Base-by-base conservation (phyloP, 2,113 vertebrate species). In the Trogon surrucura region DNA sequence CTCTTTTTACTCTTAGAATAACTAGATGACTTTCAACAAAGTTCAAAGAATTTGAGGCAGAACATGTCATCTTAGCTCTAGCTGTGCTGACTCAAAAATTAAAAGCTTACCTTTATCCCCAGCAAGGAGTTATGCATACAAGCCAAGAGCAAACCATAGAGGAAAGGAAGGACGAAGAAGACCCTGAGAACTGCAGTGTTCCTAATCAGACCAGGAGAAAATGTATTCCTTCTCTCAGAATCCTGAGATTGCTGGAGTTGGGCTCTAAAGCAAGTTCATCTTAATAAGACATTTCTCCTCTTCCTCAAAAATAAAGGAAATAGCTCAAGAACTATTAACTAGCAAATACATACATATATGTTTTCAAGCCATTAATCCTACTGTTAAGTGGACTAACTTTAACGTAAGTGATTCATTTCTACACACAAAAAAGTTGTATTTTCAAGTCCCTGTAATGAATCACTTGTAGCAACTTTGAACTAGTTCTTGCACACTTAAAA, bases 401-500 rank as follows among this genome's bases (percentile, higher is more conserved):
- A 91, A 82, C 48, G 54, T 3, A 8, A 92, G 5, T 66, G 67
- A 86, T 50, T 93, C 16, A 87, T 65, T 95, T 65, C 72, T 91
- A 34, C 80, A 88, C 45, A 73, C 8, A 80, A 93, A 73, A 72
- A 51, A 38, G 16, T 47, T 4, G 0, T 56, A 65, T 61, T 93
- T 95, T 64, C 23, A 83, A 88, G 80, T 50, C 50, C 18, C 41
- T 45, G 17, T 10, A 71, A 88, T 86, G 75, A 85, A 85, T 88
- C 71, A 81, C 71, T 90, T 34, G 30, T 65, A 88, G 67, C 80
- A 83, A 85, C 93, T 83, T 73, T 84, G 50, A 91, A 73, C 71
- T 41, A 38, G 8, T 65, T 69, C 74, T 92, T 57, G 38, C 1
- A 13, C 47, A 50, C 80, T 85, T 65, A 53, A 71, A 91, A 62